These are phyloP conservation scores for Dendrocopos noguchii DNA, from an alignment of 2,113 vertebrate species.

Conservation along the genomic window DNA sequence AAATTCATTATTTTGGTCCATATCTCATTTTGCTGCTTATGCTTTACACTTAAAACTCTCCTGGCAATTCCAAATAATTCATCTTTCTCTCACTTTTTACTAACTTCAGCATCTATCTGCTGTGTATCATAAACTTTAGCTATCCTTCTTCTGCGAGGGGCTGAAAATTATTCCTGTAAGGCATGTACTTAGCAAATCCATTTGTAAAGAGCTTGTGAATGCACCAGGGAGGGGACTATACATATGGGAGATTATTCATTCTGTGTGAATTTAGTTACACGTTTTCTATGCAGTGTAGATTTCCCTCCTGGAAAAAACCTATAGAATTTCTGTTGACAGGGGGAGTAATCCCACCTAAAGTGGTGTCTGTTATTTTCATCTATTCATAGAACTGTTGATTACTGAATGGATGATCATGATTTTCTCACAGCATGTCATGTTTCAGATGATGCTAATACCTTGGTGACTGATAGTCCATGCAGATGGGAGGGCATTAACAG, in stretches of 20 bases:
- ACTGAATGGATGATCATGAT: neutral
- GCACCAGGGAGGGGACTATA: neutral
- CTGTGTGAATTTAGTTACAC: neutral
- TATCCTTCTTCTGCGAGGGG: neutral
- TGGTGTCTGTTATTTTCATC: neutral
- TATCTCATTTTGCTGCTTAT: neutral
- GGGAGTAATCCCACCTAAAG: neutral
- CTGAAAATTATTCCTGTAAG: neutral
- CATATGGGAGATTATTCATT: neutral
- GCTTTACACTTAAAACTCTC: neutral
- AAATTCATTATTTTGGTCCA: neutral
- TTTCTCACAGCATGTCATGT: neutral
- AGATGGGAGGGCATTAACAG: neutral
- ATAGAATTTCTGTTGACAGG: neutral
- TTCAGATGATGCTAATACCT: neutral
- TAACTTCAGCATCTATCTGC: neutral
- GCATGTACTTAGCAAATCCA: slow-evolving; percentile 8
- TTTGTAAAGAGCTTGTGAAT: neutral
- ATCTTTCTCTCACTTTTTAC: neutral
- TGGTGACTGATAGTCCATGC: neutral
- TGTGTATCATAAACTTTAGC: neutral
- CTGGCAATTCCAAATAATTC: neutral
- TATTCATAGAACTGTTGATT: neutral
- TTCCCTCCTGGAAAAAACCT: slow-evolving; percentile 9
- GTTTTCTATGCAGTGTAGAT: neutral